Evolutionary conservation across 2,888 invertebrate genomes (phyloP).

Genomic region (Plusia festucae): DNA sequence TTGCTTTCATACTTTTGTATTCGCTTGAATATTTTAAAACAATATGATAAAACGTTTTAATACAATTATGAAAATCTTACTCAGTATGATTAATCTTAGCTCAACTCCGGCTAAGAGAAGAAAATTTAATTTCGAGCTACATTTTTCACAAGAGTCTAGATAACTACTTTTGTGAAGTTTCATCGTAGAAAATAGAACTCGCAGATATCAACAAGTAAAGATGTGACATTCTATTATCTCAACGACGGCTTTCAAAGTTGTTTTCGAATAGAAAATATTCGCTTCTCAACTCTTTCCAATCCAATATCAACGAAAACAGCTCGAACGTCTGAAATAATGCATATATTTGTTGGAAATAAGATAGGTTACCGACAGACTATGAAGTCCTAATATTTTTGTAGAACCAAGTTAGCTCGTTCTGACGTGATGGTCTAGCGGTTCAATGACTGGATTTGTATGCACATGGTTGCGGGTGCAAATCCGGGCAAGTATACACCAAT

Average conservation of each 20-base stretch:
- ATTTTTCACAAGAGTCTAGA: conserved; percentile 5
- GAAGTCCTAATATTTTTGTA: no score
- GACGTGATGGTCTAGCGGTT: no score
- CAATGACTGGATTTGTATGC: no score
- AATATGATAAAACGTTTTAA: neutral
- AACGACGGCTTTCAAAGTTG: conserved; percentile 33
- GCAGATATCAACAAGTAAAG: conserved; percentile 43
- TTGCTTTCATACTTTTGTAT: neutral
- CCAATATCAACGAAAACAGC: conserved; percentile 39
- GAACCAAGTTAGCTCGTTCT: no score
- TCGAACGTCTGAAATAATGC: no score
- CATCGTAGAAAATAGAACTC: conserved; percentile 30
- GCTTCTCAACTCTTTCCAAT: conserved; percentile 42
- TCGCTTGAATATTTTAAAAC: neutral
- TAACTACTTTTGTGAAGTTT: conserved; percentile 28
- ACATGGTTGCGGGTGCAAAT: no score
- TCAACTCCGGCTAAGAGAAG: neutral
- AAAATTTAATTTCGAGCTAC: neutral
- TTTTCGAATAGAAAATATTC: conserved; percentile 52
- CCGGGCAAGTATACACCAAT: no score
- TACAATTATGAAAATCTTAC: no score
- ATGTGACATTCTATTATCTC: conserved; percentile 59
- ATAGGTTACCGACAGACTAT: no score
- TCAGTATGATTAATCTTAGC: neutral
- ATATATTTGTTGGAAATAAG: conserved; percentile 21